Conservation (phyloP, 2,888 invertebrate genomes). For the Meteorus cinctellus region DNA sequence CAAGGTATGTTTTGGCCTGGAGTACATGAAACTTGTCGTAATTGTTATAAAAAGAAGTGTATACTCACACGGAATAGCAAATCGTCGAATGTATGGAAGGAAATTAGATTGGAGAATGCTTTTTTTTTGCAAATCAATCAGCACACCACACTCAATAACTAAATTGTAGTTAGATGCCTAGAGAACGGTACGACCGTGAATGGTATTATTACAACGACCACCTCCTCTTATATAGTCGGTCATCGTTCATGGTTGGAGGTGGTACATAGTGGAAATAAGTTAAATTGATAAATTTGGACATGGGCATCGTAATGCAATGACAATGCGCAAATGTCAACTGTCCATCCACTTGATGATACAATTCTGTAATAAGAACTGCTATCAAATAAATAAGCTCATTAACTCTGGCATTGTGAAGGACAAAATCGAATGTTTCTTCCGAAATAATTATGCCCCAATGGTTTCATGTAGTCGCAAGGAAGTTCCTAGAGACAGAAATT, state of each 20-base stretch:
- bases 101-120: constrained; percentile 13
- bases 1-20: neutral
- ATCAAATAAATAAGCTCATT: neutral
- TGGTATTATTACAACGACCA: constrained; percentile 59
- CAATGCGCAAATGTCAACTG: constrained; percentile 27
- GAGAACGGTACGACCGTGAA: constrained; percentile 63
- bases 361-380: neutral
- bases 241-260: constrained; percentile 9
- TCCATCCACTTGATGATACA: constrained; percentile 29
- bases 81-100: constrained; percentile 19
- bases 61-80: constrained; percentile 17
- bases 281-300: constrained; percentile 13
- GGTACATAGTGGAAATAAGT: neutral
- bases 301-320: neutral
- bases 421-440: neutral
- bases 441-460: neutral
- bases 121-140: neutral
- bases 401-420: neutral
- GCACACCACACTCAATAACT: constrained; percentile 48
- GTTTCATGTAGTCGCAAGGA: neutral
- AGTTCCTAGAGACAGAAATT: constrained; percentile 9
- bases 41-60: neutral
- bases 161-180: constrained; percentile 43
- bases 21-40: neutral
- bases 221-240: constrained; percentile 58